A percentile compares a stretch with the other conserved stretches of the same genome.
phyloP scores from a whole-genome alignment of 2,888 invertebrate species.

The Diabrotica balteata region DNA sequence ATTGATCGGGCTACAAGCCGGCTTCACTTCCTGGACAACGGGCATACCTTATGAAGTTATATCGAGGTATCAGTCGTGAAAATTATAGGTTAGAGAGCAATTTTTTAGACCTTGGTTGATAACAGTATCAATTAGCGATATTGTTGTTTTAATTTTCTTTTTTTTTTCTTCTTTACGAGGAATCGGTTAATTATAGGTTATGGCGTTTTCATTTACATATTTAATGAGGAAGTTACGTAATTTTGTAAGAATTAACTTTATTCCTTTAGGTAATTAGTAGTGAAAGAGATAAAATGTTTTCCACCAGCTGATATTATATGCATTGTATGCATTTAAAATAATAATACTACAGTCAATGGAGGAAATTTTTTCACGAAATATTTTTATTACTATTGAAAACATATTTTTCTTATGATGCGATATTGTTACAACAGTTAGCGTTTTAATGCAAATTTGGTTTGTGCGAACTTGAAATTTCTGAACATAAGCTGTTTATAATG shows the following conservation, averaged over 20 bases:
- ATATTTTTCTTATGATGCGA: no score
- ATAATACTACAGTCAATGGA: no score
- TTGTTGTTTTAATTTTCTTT: conserved; percentile 34
- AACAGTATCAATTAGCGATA: conserved; percentile 44
- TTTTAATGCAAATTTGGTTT: no score
- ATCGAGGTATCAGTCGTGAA: conserved; percentile 29
- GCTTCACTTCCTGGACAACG: conserved; percentile 1
- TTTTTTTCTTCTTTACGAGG: conserved; percentile 23
- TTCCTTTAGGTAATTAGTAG: conserved; percentile 14
- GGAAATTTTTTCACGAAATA: no score
- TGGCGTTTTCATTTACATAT: conserved; percentile 45
- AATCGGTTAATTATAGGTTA: conserved; percentile 47
- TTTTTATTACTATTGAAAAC: no score
- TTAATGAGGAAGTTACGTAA: conserved; percentile 39
- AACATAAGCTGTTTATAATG: no score
- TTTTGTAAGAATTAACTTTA: conserved; percentile 31
- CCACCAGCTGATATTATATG: no score
- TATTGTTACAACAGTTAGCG: no score
- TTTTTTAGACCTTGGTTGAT: conserved; percentile 45
- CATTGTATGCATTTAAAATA: no score
- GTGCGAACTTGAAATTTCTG: no score
- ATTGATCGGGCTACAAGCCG: no score
- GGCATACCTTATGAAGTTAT: conserved; percentile 4
- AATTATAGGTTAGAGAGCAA: conserved; percentile 33
- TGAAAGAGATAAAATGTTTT: background rate